Evolutionary conservation across 2,888 invertebrate species (phyloP), one percentile per base, ranked within the genome.

Genomic region (Bedellia somnulentella): DNA sequence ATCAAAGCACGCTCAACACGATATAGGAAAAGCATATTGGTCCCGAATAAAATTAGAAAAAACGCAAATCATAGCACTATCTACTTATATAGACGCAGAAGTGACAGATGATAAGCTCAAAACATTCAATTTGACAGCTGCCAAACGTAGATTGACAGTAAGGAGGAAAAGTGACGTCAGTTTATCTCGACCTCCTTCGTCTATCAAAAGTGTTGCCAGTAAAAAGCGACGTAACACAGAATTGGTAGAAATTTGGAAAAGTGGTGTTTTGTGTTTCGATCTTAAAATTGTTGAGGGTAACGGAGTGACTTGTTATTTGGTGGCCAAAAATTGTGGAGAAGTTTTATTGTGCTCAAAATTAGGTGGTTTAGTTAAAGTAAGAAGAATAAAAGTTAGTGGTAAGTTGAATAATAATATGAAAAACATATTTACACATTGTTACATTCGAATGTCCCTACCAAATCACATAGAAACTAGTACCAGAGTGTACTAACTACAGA

Each of bases 21-120:
- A 73, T 14, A 49, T 62, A 0, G 70, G 71, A 3, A 66, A 61
- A 42, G 63, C 73, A 0, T 66, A 47, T 34, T 64, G 66, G 57
- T 70, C 75, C 0, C 66, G 53, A 53, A 49, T 66, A 33, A 62
- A 50, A 32, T 37, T 71, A 4, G 62, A 68, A 36, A 60, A 49
- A 36, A 44, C 37, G 2, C 63, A 68, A 45, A 55, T 46, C 0
- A 54, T 73, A 16, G 36, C 47, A 17, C 34, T 76, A 21, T 29
- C 43, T 6, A 51, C 68, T 3, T 42, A 61, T 29, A 42, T 64
- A 13, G 53, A 57, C 23, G 21, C 40, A 2, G 18, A 18, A 18
- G 18, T 18, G 18, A 6, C 18, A 18, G 18, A 23, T 39, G 33
- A 45, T 15, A 39, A 31, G 3, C 27, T 30, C 4, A 13, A 33